phyloP scores from a whole-genome alignment of 37 sponge, comb jelly and placozoan genomes.

The Spongilla lacustris region DNA sequence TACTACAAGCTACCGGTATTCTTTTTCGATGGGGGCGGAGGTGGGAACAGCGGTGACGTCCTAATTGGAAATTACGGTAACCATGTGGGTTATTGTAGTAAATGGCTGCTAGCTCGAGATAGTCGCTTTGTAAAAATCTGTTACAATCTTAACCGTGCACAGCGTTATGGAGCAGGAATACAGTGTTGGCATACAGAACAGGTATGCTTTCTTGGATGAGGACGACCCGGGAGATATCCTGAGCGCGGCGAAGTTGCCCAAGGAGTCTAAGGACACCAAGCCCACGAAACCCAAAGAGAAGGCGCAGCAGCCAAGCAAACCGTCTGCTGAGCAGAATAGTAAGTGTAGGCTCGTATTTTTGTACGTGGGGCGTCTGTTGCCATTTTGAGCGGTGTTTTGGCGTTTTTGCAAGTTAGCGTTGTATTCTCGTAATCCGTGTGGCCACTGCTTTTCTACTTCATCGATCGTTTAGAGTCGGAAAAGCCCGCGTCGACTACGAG shows the following conservation, averaged over 20 bases:
- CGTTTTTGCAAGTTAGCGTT: neutral
- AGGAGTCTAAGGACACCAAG: constrained; percentile 5
- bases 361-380: neutral
- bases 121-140: constrained; percentile 5
- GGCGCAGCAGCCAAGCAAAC: neutral
- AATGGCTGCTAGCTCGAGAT: neutral
- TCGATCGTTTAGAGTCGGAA: neutral
- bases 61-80: constrained; percentile 1
- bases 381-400: neutral
- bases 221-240: constrained; percentile 82
- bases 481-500: constrained; percentile 7
- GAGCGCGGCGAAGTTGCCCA: constrained; percentile 10
- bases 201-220: constrained; percentile 81
- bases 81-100: neutral
- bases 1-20: too few relatives aligned
- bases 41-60: too few relatives aligned
- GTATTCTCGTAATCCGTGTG: too few relatives aligned
- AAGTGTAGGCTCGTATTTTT: neutral
- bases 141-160: constrained; percentile 13
- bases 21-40: too few relatives aligned
- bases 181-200: constrained; percentile 72
- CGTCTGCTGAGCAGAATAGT: neutral
- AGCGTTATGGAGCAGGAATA: constrained; percentile 64
- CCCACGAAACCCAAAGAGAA: constrained; percentile 6
- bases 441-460: neutral